A percentile compares a stretch with the other conserved stretches of the same genome.
phyloP scores from a whole-genome alignment of 2,113 vertebrate species.

The Naja naja region DNA sequence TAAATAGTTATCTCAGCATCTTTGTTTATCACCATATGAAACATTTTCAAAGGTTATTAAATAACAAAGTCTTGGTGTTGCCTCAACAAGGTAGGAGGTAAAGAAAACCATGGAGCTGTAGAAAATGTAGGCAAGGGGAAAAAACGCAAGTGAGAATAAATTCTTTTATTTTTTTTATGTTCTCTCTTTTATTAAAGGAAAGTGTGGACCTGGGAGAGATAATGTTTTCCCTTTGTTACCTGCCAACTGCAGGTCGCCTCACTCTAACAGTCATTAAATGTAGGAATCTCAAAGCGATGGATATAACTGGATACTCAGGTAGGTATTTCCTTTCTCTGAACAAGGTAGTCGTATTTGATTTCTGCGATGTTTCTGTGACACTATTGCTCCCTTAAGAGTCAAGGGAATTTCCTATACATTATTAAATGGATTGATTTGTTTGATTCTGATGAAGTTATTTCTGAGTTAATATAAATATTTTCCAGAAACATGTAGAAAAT shows the following conservation, averaged over 20 bases:
- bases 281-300: conserved; percentile 99
- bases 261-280: conserved; percentile 98
- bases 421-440: neutral
- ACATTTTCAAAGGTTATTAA: neutral
- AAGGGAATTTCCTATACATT: neutral
- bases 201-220: conserved; percentile 97
- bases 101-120: neutral
- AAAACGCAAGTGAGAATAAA: neutral
- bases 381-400: neutral
- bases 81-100: neutral
- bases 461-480: neutral
- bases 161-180: neutral
- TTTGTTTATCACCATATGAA: neutral
- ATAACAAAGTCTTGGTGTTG: neutral
- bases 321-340: conserved; percentile 7
- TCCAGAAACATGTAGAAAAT: neutral
- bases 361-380: fast-evolving
- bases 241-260: conserved; percentile 95
- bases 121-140: neutral
- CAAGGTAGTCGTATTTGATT: fast-evolving
- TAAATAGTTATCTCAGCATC: neutral
- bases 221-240: conserved; percentile 99
- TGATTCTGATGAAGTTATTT: neutral
- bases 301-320: conserved; percentile 99
- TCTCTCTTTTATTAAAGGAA: conserved; percentile 80